Evolutionary conservation across 2,113 vertebrate genomes (phyloP).

Genomic region (Xenotilapia leptura): DNA sequence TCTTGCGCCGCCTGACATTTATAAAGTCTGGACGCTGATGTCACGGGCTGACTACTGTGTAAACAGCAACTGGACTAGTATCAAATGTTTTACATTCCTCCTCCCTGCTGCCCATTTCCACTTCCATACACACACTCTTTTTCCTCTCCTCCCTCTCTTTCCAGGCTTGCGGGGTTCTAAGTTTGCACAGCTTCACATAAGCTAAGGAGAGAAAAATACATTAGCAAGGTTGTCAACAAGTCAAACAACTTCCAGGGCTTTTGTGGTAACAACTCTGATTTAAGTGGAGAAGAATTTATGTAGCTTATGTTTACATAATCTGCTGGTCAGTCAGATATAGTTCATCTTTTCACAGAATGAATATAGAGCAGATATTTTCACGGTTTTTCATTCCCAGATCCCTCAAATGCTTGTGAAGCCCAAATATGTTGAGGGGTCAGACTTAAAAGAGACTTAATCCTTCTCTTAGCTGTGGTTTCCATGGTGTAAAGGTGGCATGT

Average conservation of each 20-base stretch:
- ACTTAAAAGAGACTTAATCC: neutral
- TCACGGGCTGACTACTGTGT: conserved; percentile 70
- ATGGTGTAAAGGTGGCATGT: neutral
- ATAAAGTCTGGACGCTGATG: conserved; percentile 73
- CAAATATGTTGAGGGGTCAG: neutral
- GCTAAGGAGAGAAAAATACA: conserved; percentile 40
- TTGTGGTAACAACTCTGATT: neutral
- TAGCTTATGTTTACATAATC: conserved; percentile 10
- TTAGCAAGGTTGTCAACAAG: conserved; percentile 5
- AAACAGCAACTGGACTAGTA: conserved; percentile 67
- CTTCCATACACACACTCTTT: conserved; percentile 41
- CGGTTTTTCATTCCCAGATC: neutral
- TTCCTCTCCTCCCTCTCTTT: conserved; percentile 37
- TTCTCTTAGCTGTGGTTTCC: neutral
- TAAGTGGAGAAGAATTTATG: neutral
- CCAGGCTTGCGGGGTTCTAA: conserved; percentile 39
- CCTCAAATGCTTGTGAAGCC: neutral
- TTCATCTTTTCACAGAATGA: neutral
- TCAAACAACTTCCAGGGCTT: conserved; percentile 6
- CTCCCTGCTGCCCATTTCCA: conserved; percentile 63
- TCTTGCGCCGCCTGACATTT: conserved; percentile 62
- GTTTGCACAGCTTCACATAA: conserved; percentile 54
- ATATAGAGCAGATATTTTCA: neutral
- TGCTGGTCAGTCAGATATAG: neutral
- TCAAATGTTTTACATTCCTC: conserved; percentile 78